phyloP scores from a whole-genome alignment of 1,140 invertebrate genomes.

The Sitobion miscanthi region DNA sequence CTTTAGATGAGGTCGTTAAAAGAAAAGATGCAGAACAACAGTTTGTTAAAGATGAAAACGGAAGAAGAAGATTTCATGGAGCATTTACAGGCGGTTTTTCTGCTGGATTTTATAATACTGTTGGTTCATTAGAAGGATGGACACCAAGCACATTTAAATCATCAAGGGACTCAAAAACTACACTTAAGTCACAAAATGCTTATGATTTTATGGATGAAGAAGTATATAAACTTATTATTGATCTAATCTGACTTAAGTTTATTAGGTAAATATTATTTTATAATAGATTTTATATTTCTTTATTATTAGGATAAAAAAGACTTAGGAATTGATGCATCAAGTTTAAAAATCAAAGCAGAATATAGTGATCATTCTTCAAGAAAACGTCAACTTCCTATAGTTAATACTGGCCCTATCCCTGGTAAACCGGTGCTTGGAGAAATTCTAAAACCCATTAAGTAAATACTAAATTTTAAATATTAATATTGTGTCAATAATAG shows the following conservation, averaged over 20 bases:
- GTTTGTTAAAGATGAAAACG: constrained; percentile 87
- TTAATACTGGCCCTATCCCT: constrained; percentile 76
- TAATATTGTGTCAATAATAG: background rate
- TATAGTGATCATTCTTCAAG: constrained; percentile 66
- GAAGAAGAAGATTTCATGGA: constrained; percentile 93
- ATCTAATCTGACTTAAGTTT: background rate
- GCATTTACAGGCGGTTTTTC: constrained; percentile 99
- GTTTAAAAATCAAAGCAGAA: constrained; percentile 77
- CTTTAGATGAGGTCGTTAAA: constrained; percentile 73
- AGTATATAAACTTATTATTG: constrained; percentile 62
- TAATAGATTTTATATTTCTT: constrained; percentile 28
- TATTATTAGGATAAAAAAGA: constrained; percentile 79
- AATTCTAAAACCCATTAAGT: constrained; percentile 79
- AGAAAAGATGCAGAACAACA: constrained; percentile 90
- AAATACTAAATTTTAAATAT: constrained; percentile 54
- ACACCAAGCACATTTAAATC: constrained; percentile 91
- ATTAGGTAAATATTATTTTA: background rate
- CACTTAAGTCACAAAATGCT: constrained; percentile 68
- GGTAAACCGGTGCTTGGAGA: constrained; percentile 80
- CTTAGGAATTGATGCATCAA: constrained; percentile 93
- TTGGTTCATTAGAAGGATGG: constrained; percentile 96
- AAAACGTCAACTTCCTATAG: constrained; percentile 62
- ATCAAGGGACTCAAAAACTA: constrained; percentile 75
- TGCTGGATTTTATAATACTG: constrained; percentile 96
- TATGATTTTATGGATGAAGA: constrained; percentile 99